These are phyloP conservation scores for Bhutanitis thaidina DNA, from an alignment of 2,888 invertebrate genomes.

Conservation along the genomic window DNA sequence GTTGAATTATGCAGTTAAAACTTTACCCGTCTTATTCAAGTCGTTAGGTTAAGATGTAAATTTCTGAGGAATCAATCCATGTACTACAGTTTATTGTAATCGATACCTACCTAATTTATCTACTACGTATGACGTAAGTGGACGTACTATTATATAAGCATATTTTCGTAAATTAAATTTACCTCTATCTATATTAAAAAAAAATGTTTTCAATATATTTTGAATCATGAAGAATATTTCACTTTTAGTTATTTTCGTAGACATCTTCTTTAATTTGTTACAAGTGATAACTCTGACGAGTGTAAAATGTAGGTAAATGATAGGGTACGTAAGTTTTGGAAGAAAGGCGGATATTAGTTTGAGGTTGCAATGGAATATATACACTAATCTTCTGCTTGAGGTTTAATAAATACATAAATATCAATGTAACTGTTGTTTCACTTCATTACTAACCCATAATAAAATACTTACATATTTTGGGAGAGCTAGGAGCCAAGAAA, in stretches of 20 bases:
- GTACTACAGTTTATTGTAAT: too few species aligned
- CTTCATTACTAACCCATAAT: conserved; percentile 20
- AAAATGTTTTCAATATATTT: too few species aligned
- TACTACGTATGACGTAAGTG: conserved; percentile 6
- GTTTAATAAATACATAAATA: conserved; percentile 35
- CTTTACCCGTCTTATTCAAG: too few species aligned
- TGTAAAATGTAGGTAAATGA: conserved; percentile 7
- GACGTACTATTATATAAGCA: not conserved
- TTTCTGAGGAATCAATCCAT: too few species aligned
- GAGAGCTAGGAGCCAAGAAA: too few species aligned
- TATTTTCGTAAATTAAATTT: conserved; percentile 14
- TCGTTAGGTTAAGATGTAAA: too few species aligned
- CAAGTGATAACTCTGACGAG: conserved; percentile 16
- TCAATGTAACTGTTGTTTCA: conserved; percentile 33
- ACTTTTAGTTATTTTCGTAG: not conserved
- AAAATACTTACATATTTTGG: too few species aligned
- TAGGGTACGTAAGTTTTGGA: conserved; percentile 8
- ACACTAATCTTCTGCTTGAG: conserved; percentile 34
- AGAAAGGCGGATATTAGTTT: conserved; percentile 17
- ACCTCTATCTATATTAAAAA: not conserved
- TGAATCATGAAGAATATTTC: too few species aligned
- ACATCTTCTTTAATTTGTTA: not conserved
- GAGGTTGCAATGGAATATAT: conserved; percentile 35
- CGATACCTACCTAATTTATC: not conserved
- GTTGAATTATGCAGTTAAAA: too few species aligned